These are phyloP conservation scores for Vireo altiloquus DNA, from an alignment of 2,113 vertebrate species.

Conservation along the genomic window DNA sequence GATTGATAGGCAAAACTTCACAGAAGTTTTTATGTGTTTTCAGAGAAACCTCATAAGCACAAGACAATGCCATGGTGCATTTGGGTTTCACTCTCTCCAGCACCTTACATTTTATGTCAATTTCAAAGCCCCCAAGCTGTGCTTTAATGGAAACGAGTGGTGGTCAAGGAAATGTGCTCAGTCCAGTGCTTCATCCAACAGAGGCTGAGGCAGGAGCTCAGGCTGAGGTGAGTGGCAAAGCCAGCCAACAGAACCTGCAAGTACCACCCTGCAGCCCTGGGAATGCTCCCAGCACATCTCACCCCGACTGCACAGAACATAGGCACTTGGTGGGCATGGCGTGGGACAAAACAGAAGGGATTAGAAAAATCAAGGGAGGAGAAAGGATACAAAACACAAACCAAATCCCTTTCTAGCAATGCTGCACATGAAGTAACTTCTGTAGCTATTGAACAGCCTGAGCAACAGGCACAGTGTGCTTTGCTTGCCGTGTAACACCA, in stretches of 20 bases:
- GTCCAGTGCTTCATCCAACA: no score
- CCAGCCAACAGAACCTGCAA: accelerated
- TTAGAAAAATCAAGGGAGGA: not conserved
- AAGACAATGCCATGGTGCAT: not conserved
- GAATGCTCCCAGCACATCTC: not conserved
- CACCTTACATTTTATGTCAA: not conserved
- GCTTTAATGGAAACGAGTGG: not conserved
- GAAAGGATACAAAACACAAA: not conserved
- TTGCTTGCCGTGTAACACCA: not conserved
- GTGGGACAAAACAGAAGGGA: not conserved
- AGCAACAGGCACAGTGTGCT: accelerated
- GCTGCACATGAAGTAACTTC: not conserved
- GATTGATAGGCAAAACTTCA: not conserved
- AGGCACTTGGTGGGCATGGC: accelerated
- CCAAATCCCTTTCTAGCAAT: not conserved
- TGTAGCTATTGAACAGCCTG: not conserved
- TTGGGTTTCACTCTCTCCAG: not conserved
- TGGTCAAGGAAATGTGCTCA: not conserved
- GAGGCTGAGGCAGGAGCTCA: not conserved
- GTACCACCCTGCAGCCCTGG: not conserved
- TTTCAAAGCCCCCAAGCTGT: not conserved
- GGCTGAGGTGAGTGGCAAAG: not conserved
- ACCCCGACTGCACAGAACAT: accelerated
- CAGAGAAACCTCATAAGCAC: not conserved
- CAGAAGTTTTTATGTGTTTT: not conserved